Conservation (phyloP, 1,140 invertebrate genomes). For the Pseudomyrmex concolor region DNA sequence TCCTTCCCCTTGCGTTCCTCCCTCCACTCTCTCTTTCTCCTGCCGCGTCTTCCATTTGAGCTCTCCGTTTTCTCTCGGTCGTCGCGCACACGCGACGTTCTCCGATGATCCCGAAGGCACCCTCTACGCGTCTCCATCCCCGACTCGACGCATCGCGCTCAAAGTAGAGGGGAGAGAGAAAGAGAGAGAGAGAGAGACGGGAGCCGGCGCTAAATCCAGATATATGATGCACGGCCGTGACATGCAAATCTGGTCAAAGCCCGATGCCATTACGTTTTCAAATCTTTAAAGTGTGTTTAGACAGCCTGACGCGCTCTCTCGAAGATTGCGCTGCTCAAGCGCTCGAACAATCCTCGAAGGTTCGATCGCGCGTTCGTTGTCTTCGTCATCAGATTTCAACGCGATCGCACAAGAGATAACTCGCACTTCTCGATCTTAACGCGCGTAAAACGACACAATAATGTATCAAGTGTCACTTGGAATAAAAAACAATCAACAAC, state of each 20-base stretch:
- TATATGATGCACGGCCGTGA: constrained; percentile 85
- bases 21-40: constrained; percentile 1
- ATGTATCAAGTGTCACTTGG: background rate
- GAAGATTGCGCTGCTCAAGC: constrained; percentile 50
- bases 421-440: background rate
- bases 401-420: background rate
- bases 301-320: constrained; percentile 76
- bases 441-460: background rate
- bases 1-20: constrained; percentile 47
- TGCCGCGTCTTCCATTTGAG: constrained; percentile 25
- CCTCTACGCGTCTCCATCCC: constrained; percentile 79
- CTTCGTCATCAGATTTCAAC: background rate
- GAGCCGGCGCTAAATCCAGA: constrained; percentile 83
- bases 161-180: constrained; percentile 29
- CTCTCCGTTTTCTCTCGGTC: constrained; percentile 34
- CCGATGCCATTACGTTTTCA: constrained; percentile 85
- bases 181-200: constrained; percentile 17
- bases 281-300: constrained; percentile 86
- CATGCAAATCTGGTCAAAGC: constrained; percentile 85
- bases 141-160: constrained; percentile 63
- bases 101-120: constrained; percentile 82
- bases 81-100: constrained; percentile 76
- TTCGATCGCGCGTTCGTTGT: constrained; percentile 27
- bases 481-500: background rate
- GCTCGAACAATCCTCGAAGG: constrained; percentile 35